Base-by-base conservation (phyloP, 2,888 invertebrate genomes). In the Ennomos erosarius region DNA sequence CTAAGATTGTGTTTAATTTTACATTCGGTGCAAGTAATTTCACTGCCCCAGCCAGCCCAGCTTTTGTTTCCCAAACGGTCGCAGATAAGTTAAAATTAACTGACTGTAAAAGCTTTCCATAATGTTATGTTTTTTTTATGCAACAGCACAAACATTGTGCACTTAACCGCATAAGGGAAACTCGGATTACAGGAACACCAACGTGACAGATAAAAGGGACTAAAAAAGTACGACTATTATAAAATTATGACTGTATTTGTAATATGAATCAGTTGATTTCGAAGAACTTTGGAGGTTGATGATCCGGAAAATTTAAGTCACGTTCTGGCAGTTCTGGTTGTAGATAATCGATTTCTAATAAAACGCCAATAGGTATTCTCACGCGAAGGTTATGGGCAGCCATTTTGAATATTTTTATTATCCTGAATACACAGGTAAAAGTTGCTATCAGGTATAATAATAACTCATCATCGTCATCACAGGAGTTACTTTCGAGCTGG, bases 111-210 rank as follows among this genome's bases (percentile, higher is more conserved):
- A 55, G 47, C 51, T 43, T 59, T 34, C 16, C 11, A 35, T 38
- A 51, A 55, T 38, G 34, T 50, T 33, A 13, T 45, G 45, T 55
- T 54, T 53, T 26, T n/a, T 55, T 47, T 34, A 55, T 9, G 53
- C 45, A 47, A 51, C 53, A 68, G 71, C 62, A 68, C 64, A 78
- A 76, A 76, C 70, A 76, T 54, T 37, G 43, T 71, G 75, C 81
- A 79, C 74, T 81, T 74, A 75, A 65, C 72, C 61, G 59, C 73
- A 69, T 62, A 69, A 56, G 61, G 69, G 61, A 66, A 64, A 69
- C 65, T 73, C 73, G 62, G 49, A 66, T 75, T 74, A 61, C 74
- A 59, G 34, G 26, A 50, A 47, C 50, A 46, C 50, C 54, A 35
- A 62, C 67, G 59, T 45, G 63, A 63, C 70, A 70, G 65, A 71